These are phyloP conservation scores for Drosophila quadrilineata DNA, from an alignment of 1,140 invertebrate genomes.

Conservation along the genomic window DNA sequence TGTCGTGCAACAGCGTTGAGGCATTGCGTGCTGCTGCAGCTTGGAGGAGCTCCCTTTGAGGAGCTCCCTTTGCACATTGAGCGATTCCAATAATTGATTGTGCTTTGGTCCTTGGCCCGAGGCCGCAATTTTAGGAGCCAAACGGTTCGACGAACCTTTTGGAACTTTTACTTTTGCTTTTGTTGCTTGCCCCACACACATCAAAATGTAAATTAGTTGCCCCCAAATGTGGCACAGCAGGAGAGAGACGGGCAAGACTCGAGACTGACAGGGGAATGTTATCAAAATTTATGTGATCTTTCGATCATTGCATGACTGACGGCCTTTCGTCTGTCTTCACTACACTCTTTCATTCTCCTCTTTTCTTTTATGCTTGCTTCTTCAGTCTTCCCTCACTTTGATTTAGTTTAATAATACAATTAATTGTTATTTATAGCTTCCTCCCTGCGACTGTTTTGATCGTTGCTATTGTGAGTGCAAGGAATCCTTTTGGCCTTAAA, in stretches of 20 bases:
- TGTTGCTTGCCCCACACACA: conserved; percentile 7
- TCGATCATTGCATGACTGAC: conserved; percentile 69
- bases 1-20: conserved; percentile 26
- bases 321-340: conserved; percentile 59
- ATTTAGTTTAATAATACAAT: conserved; percentile 80
- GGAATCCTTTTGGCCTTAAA: conserved; percentile 21
- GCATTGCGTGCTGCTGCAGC: conserved; percentile 57
- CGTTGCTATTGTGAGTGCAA: conserved; percentile 12
- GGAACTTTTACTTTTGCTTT: conserved; percentile 62
- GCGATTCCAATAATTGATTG: conserved; percentile 74
- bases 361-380: no score
- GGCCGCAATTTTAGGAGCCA: conserved; percentile 68
- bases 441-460: conserved; percentile 51
- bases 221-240: neutral
- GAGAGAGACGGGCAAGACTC: neutral
- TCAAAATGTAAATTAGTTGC: conserved; percentile 71
- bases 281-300: conserved; percentile 59
- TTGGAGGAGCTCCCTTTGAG: conserved; percentile 35
- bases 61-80: conserved; percentile 60
- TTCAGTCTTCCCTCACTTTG: no score
- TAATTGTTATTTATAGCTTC: conserved; percentile 78
- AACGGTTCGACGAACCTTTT: conserved; percentile 22
- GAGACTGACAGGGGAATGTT: neutral
- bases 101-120: conserved; percentile 20
- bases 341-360: conserved; percentile 3